Percentiles rank a stretch among this genome's conserved stretches.
phyloP scores from a whole-genome alignment of 2,888 invertebrate species.

The Caprella mutica region DNA sequence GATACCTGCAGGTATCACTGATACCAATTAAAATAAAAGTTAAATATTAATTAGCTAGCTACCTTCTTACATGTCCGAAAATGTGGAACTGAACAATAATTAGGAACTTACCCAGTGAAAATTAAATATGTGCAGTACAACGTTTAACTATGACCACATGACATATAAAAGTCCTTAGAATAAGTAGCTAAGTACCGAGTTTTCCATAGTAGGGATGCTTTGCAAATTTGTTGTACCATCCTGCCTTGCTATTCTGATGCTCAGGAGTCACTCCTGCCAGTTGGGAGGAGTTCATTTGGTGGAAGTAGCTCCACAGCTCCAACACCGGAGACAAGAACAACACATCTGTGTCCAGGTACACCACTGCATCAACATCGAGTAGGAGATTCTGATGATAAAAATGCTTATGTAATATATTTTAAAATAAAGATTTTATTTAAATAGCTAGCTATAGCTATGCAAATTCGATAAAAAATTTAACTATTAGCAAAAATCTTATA shows the following conservation, averaged over 20 bases:
- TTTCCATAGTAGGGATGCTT: constrained; percentile 86
- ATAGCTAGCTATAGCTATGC: background rate
- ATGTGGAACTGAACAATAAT: no score
- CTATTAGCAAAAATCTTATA: no score
- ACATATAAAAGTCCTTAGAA: no score
- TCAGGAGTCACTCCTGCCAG: constrained; percentile 78
- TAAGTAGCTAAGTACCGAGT: no score
- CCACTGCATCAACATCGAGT: constrained; percentile 64
- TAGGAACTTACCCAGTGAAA: no score
- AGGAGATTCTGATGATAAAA: constrained; percentile 56
- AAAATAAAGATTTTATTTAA: background rate
- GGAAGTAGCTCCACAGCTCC: constrained; percentile 70
- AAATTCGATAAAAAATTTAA: background rate
- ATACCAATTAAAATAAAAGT: no score
- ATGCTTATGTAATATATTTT: constrained; percentile 8
- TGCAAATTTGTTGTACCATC: constrained; percentile 93
- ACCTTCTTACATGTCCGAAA: no score
- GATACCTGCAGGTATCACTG: no score
- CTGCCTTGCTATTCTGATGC: constrained; percentile 80
- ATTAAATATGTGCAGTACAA: no score
- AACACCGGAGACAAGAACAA: constrained; percentile 73
- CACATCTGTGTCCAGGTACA: constrained; percentile 93
- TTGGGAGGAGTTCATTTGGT: constrained; percentile 68
- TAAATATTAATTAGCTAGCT: no score
- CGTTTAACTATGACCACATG: no score